A percentile compares a stretch with the other conserved stretches of the same genome.
Evolutionary conservation across 2,888 invertebrate genomes (phyloP).

Genomic region (Platerodrilus igneus): DNA sequence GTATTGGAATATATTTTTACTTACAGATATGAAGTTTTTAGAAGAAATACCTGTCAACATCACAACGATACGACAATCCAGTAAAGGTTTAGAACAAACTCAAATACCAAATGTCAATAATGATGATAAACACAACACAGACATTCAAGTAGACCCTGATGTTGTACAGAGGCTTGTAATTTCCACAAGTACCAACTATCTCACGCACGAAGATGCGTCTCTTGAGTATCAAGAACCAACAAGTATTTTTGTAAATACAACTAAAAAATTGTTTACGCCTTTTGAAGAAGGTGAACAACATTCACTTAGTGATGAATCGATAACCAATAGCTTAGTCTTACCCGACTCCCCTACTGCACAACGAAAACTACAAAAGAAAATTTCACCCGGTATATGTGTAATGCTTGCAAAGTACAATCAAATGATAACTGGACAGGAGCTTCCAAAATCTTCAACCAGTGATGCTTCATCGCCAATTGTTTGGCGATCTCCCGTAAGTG

Average conservation of each 20-base stretch:
- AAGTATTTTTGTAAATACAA: constrained; percentile 75
- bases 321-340: constrained; percentile 38
- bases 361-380: constrained; percentile 58
- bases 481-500: constrained; percentile 59
- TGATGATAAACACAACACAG: no score
- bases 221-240: constrained; percentile 32
- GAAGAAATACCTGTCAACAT: no score
- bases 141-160: constrained; percentile 32
- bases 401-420: constrained; percentile 69
- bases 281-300: constrained; percentile 26
- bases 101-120: no score
- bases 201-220: constrained; percentile 24
- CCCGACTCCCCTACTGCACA: constrained; percentile 56
- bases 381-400: constrained; percentile 64
- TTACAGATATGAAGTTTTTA: no score
- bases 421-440: constrained; percentile 57
- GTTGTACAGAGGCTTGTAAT: constrained; percentile 36
- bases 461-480: constrained; percentile 61
- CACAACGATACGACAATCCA: no score
- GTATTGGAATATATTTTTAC: no score
- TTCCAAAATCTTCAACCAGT: constrained; percentile 48
- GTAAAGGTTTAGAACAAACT: no score
- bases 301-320: background rate
- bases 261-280: constrained; percentile 73
- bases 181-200: constrained; percentile 34